Conservation (phyloP, 2,797 vertebrate genomes). For the Platalea minor region DNA sequence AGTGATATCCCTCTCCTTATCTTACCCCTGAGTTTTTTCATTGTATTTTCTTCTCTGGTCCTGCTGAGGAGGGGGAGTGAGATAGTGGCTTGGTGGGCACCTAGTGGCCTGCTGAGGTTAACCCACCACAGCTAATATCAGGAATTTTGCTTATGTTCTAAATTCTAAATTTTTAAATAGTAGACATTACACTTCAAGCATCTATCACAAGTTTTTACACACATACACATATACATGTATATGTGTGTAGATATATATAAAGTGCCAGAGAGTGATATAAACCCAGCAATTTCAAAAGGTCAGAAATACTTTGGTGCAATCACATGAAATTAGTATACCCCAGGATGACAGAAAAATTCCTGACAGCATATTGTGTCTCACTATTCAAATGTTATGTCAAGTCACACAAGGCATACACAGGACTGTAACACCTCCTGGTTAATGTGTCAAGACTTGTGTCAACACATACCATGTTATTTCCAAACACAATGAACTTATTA, state of each 20-base stretch:
- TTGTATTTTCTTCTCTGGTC: background rate
- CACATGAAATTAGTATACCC: background rate
- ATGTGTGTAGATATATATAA: background rate
- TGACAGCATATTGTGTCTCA: background rate
- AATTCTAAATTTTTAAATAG: background rate
- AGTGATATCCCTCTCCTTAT: background rate
- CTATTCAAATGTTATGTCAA: conserved; percentile 5
- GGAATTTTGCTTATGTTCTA: background rate
- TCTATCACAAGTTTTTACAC: background rate
- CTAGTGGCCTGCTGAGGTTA: background rate
- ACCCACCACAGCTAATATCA: background rate
- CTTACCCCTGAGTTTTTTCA: background rate
- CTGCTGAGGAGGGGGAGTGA: background rate
- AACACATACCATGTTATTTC: background rate
- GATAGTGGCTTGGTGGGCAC: background rate
- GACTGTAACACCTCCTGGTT: background rate
- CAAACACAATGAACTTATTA: background rate
- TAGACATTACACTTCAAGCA: background rate
- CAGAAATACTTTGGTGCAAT: background rate
- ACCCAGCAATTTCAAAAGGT: background rate
- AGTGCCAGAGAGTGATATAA: background rate
- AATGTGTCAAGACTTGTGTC: conserved; percentile 21
- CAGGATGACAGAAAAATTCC: background rate
- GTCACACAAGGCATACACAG: background rate
- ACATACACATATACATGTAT: background rate